A percentile compares a stretch with the other conserved stretches of the same genome.
phyloP scores from a whole-genome alignment of 2,888 invertebrate species.

The Elegia similella region DNA sequence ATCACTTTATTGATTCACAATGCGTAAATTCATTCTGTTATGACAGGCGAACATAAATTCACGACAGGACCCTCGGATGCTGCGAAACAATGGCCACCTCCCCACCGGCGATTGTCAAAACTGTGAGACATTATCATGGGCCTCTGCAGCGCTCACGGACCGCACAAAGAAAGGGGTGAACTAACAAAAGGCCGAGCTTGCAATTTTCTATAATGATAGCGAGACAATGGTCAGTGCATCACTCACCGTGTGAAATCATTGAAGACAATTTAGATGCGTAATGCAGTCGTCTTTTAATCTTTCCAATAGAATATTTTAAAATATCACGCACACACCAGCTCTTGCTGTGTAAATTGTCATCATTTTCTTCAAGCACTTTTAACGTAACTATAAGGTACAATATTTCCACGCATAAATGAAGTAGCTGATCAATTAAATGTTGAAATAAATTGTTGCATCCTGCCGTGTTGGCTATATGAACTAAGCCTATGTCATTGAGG shows the following conservation, averaged over 20 bases:
- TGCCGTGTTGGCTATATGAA: conserved; percentile 37
- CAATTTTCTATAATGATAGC: conserved; percentile 68
- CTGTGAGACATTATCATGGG: conserved; percentile 70
- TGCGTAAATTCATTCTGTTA: conserved; percentile 79
- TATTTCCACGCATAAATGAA: neutral
- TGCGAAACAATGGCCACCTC: conserved; percentile 72
- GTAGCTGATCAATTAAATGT: conserved; percentile 9
- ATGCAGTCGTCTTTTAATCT: conserved; percentile 22
- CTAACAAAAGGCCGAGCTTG: conserved; percentile 55
- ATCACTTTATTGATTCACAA: conserved; percentile 79
- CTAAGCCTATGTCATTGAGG: conserved; percentile 43
- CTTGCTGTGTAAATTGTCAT: neutral
- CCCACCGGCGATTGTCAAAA: conserved; percentile 61
- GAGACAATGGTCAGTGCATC: conserved; percentile 69
- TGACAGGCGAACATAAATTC: conserved; percentile 80
- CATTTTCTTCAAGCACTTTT: neutral
- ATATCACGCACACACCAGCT: conserved; percentile 7
- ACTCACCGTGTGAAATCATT: conserved; percentile 69
- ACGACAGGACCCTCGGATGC: conserved; percentile 74
- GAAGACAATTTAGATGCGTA: conserved; percentile 40
- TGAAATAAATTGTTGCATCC: conserved; percentile 37
- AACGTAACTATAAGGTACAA: neutral
- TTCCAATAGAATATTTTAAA: conserved; percentile 20
- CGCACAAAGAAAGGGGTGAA: conserved; percentile 64
- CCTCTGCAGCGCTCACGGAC: conserved; percentile 57